Percentiles rank a stretch among this genome's conserved stretches.
phyloP scores from a whole-genome alignment of 1,140 invertebrate species.

The Globodera ellingtonae region DNA sequence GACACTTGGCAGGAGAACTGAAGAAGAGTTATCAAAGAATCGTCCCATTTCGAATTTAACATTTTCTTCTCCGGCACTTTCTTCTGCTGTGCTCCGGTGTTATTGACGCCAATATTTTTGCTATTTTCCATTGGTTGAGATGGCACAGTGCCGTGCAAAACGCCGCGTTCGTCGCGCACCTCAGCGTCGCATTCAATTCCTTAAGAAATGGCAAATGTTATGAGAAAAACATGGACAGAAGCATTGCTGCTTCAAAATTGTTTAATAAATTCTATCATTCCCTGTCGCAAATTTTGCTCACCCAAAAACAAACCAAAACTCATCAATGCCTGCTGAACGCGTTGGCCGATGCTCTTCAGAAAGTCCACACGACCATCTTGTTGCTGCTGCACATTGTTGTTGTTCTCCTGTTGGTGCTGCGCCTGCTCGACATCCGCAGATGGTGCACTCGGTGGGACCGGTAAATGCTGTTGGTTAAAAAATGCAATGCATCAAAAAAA shows the following conservation, averaged over 20 bases:
- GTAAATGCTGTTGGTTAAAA: neutral
- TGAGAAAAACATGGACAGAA: neutral
- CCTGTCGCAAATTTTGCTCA: conserved; percentile 10
- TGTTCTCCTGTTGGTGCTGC: neutral
- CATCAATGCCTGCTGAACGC: conserved; percentile 42
- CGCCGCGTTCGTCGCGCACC: conserved; percentile 34
- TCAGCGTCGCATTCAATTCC: conserved; percentile 45
- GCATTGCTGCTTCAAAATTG: too few species aligned
- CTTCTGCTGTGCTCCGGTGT: neutral
- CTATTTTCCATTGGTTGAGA: neutral
- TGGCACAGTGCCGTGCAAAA: conserved; percentile 19
- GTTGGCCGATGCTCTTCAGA: conserved; percentile 40
- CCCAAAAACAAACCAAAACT: conserved; percentile 34
- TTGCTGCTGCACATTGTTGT: neutral
- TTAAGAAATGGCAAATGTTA: conserved; percentile 28
- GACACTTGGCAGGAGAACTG: neutral
- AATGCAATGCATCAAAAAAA: neutral
- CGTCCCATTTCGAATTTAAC: neutral
- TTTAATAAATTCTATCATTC: neutral
- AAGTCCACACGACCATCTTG: conserved; percentile 32
- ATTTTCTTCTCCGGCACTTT: neutral
- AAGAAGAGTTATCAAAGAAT: neutral
- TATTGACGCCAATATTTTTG: neutral
- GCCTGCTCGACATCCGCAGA: neutral
- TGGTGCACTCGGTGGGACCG: neutral